Conservation (phyloP, 2,113 vertebrate genomes). For the Chelonoidis abingdonii region DNA sequence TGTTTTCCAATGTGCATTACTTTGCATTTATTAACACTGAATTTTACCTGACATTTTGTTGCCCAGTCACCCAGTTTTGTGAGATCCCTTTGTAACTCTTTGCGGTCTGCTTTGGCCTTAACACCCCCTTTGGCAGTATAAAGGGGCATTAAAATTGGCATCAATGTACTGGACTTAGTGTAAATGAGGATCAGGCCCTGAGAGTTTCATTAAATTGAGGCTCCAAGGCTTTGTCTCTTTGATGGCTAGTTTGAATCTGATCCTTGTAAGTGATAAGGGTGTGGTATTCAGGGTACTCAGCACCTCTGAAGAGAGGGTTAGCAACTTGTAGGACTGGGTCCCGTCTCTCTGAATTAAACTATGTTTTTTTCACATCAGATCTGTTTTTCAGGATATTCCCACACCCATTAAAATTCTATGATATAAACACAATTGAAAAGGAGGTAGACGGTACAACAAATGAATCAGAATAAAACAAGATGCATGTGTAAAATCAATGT, state of each 20-base stretch:
- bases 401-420: neutral
- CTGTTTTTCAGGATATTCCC: neutral
- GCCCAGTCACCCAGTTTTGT: neutral
- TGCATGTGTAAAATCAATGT: conserved; percentile 12
- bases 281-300: neutral
- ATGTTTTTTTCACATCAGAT: neutral
- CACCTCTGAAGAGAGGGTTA: neutral
- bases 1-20: neutral
- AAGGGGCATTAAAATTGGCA: neutral
- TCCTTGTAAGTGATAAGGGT: neutral
- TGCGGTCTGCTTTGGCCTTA: neutral
- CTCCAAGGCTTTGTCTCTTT: neutral
- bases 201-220: neutral
- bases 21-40: neutral
- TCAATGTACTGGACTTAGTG: neutral
- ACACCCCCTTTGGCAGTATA: neutral
- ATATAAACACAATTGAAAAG: neutral
- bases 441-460: neutral
- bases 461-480: conserved; percentile 26
- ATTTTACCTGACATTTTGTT: neutral
- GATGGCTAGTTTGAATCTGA: neutral
- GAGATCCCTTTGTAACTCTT: neutral
- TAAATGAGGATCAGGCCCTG: neutral
- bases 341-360: neutral
- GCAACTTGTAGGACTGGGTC: neutral